phyloP scores from a whole-genome alignment of 2,113 vertebrate species.

The Tyto alba region DNA sequence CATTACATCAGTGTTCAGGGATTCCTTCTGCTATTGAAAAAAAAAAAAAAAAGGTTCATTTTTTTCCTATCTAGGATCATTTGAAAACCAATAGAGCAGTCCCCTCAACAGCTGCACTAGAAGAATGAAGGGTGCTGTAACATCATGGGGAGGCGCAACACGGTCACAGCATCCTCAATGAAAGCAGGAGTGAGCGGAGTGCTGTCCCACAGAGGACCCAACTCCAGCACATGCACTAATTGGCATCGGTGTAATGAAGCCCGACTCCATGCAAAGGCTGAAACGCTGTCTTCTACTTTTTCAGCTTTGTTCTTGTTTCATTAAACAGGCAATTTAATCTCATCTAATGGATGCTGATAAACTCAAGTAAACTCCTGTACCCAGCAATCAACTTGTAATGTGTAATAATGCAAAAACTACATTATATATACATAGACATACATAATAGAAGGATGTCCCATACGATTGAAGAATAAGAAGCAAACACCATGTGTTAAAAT shows the following conservation, averaged over 20 bases:
- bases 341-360: neutral
- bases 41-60: neutral
- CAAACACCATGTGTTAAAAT: neutral
- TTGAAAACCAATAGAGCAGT: neutral
- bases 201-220: neutral
- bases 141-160: neutral
- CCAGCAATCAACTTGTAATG: neutral
- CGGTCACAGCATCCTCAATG: fast-evolving
- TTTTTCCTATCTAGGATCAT: neutral
- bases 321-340: neutral
- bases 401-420: too few relatives aligned
- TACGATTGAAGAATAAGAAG: neutral
- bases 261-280: neutral
- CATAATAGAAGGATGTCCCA: neutral
- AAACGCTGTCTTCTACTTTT: neutral
- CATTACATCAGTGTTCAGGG: neutral
- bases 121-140: neutral
- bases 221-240: neutral
- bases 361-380: neutral
- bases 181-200: neutral
- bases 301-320: neutral
- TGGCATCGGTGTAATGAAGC: neutral
- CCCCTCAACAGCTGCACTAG: neutral
- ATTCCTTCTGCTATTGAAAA: neutral
- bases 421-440: neutral